Evolutionary conservation across 2,113 vertebrate genomes (phyloP).

Genomic region (Scomber colias): DNA sequence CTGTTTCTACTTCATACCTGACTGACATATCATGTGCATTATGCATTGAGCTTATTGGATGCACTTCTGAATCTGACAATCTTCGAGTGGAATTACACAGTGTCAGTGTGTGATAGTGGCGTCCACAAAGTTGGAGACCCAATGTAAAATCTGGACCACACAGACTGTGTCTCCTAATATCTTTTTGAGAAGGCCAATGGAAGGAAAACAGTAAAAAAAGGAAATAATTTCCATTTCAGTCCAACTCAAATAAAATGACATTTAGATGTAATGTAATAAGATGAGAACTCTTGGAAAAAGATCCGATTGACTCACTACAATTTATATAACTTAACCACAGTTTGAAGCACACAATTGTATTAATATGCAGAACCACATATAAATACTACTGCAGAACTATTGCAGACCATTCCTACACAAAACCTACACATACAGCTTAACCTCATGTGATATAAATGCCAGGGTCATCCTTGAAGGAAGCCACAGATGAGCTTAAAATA

Average conservation of each 20-base stretch:
- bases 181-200: not conserved
- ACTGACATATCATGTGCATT: not conserved
- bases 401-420: slow-evolving; percentile 43
- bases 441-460: slow-evolving; percentile 19
- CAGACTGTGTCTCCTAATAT: not conserved
- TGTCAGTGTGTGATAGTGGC: not conserved
- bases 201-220: slow-evolving; percentile 25
- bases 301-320: not conserved
- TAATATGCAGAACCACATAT: slow-evolving; percentile 3
- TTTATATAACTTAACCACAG: slow-evolving; percentile 20
- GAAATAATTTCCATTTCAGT: slow-evolving; percentile 33
- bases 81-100: not conserved
- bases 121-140: not conserved
- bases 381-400: slow-evolving; percentile 6
- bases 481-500: slow-evolving; percentile 13
- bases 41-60: too few species aligned
- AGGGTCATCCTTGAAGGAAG: slow-evolving; percentile 19
- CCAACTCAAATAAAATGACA: slow-evolving; percentile 24
- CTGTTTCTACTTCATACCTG: not conserved
- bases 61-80: not conserved
- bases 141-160: not conserved
- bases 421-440: not conserved
- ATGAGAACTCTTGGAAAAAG: slow-evolving; percentile 16
- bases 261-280: slow-evolving; percentile 27
- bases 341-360: slow-evolving; percentile 26